Conservation (phyloP, 2,888 invertebrate species). For the Agrochola circellaris region DNA sequence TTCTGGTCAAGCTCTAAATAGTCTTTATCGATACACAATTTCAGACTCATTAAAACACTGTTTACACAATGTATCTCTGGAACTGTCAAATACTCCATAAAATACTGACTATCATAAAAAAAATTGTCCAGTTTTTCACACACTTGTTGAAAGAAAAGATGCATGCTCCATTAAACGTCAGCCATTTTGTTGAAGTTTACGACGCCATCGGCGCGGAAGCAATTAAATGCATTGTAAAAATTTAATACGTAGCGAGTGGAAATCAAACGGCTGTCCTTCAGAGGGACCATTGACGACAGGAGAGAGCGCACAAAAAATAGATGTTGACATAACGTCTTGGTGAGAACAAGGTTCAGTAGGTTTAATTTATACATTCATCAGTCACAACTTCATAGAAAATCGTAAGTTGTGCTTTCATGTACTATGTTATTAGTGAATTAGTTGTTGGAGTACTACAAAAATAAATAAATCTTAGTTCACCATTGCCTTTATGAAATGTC, state of each 20-base stretch:
- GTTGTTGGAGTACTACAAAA: too few species aligned
- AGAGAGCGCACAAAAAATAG: constrained; percentile 39
- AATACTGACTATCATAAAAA: constrained; percentile 13
- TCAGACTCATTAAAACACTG: neutral
- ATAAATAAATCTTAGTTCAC: too few species aligned
- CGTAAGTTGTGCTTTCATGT: too few species aligned
- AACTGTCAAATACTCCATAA: constrained; percentile 3
- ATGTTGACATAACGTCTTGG: neutral
- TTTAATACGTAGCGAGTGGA: constrained; percentile 76
- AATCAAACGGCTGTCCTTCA: constrained; percentile 72
- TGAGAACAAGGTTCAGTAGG: constrained; percentile 46
- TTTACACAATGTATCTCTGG: constrained; percentile 1
- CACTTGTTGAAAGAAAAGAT: constrained; percentile 59
- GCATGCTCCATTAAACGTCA: constrained; percentile 48
- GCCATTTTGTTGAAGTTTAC: constrained; percentile 68
- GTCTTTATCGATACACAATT: neutral
- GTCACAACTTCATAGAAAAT: neutral
- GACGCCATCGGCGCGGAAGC: constrained; percentile 78
- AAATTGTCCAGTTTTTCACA: constrained; percentile 27
- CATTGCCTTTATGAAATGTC: neutral
- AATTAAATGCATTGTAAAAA: constrained; percentile 82
- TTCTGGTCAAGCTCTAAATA: neutral
- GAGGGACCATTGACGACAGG: constrained; percentile 71
- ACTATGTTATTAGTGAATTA: too few species aligned
- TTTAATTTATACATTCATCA: neutral